Base-by-base conservation (phyloP, 2,888 invertebrate species). In the Belgica antarctica region DNA sequence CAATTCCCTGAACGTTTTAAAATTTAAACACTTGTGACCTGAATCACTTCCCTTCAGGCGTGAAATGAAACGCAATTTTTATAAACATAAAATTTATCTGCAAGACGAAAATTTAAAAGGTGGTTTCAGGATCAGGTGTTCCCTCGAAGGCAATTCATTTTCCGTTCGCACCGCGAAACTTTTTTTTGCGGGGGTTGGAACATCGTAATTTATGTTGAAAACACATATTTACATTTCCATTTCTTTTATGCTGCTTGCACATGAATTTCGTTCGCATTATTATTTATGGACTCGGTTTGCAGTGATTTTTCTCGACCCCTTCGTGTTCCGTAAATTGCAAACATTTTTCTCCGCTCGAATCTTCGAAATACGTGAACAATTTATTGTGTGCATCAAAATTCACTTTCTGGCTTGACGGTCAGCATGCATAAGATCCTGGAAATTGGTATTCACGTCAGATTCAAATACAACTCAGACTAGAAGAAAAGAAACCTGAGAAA, bases 281-380 rank as follows among this genome's bases (percentile, higher is more conserved):
- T 65, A 65, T 65, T 65, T 65, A 65, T 65, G 65, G 25, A 65
- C 41, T 65, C 47, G 41, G 28, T 46, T 10, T 65, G 65, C 65
- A 65, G 65, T 65, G 65, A 65, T 65, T 65, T 65, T 46, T 12
- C 25, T 17, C 22, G 34, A 12, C 22, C 27, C 24, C 24, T 61
- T 17, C 19, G 22, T 19, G 17, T 57, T 57, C 24, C 7, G 57
- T 61, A 61, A 27, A 61, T 61, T 27, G 61, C n/a, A 61, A 24
- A 61, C 61, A 28, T 61, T 61, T 61, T 61, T 27, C 61, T 31
- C 8, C 46, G 46, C 10, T 22, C 57, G 57, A 57, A 4, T 3
- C 17, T 57, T 57, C 19, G 19, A 57, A 57, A 7, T 27, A 22
- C 27, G 12, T 28, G 34, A 62, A 17, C 34, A 10, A 12, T 62